These are phyloP conservation scores for Lamprologus tigripictilis DNA, from an alignment of 2,113 vertebrate genomes.

Conservation along the genomic window DNA sequence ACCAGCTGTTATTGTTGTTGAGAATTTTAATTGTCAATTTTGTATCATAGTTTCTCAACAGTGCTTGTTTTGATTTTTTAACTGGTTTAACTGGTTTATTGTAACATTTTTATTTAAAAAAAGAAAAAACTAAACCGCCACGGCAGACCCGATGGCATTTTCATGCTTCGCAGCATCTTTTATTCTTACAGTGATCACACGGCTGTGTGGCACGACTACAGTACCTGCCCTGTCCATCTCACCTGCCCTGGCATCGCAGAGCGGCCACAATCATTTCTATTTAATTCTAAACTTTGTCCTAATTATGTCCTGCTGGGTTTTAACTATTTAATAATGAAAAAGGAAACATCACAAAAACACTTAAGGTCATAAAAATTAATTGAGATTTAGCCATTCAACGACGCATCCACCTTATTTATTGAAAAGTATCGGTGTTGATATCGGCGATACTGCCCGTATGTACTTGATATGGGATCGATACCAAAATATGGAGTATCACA, in stretches of 20 bases:
- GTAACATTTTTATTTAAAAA: not conserved
- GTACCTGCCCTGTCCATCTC: not conserved
- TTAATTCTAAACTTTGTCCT: not conserved
- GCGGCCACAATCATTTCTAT: not conserved
- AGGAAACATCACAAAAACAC: not conserved
- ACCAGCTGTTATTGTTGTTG: not conserved
- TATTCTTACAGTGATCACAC: not conserved
- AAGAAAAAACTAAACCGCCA: not conserved
- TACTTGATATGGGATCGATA: not conserved
- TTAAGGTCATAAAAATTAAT: not conserved
- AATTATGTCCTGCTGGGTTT: not conserved
- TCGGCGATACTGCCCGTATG: rapidly evolving
- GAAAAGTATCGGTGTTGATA: not conserved
- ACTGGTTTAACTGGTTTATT: not conserved
- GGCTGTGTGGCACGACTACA: not conserved
- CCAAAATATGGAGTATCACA: not conserved
- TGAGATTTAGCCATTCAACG: not conserved
- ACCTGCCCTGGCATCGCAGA: rapidly evolving
- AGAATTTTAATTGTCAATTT: not conserved
- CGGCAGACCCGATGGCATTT: not conserved
- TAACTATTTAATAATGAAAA: not conserved
- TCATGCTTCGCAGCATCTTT: not conserved
- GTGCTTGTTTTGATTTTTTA: not conserved
- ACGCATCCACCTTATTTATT: rapidly evolving
- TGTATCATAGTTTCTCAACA: not conserved